Base-by-base conservation (phyloP, 2,113 vertebrate genomes). In the Scomber colias region DNA sequence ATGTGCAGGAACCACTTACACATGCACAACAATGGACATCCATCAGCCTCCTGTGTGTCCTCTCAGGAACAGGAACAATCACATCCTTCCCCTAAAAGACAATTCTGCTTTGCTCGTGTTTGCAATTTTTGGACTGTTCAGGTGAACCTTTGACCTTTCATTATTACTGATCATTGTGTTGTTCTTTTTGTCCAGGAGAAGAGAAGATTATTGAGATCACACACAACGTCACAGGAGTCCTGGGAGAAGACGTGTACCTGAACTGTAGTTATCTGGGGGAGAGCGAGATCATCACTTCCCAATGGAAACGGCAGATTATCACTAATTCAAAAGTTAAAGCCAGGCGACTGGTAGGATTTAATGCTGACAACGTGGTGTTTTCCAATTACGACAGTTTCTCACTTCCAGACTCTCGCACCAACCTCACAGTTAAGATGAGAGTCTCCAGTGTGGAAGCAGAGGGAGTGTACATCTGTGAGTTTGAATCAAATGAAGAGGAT, bases 391-490 rank as follows among this genome's bases (percentile, higher is more conserved):
- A 54, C 67, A 40, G 35, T 40, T 88, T 94, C 70, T 85, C 81
- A 7, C 0, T 6, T 0, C 92, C 93, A 0, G 83, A 49, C 8
- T 94, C 93, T 11, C 0, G 13, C 59, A 91, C 81, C 79, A 95
- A 95, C 90, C 92, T 95, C 71, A 94, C 94, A 2, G 84, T 94
- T 30, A 79, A 31, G 70, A 74, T 92, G 83, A 79, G 0, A 0
- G 79, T 95, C 35, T 66, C 71, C 46, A 83, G 81, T 48, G 71
- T 94, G 40, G 85, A 91, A 1, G 67, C n/a, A 7, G 92, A 94
- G 76, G 92, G 92, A 73, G n/a, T 88, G n/a, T 95, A 95, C 73
- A 49, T n/a, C 11, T 95, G 94, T 49, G 62, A 77, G 67, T 94
- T 95, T 71, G 17, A 55, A 14, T 24, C 81, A 11, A 55, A 54